Base-by-base conservation (phyloP, 2,888 invertebrate species). In the Calliphora vomitoria region DNA sequence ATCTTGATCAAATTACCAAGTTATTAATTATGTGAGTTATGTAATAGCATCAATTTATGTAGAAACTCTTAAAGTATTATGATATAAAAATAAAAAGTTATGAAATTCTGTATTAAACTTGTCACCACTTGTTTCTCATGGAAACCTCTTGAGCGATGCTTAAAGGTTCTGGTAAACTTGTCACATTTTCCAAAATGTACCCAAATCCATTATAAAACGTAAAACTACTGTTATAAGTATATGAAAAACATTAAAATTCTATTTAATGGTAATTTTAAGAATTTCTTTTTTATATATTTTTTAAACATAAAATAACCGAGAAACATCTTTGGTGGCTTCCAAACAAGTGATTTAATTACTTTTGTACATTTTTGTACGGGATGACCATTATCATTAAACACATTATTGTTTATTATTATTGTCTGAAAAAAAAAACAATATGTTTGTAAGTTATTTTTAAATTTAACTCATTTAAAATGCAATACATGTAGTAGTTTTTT, bases 391-490 rank as follows among this genome's bases (percentile, higher is more conserved):
- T 60, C 55, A 55, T 75, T 74, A 69, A 62, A 83, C 11, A 62
- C n/a, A 25, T 76, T 41, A 76, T 82, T 41, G 41, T 44, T 44
- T 47, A 20, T 35, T 75, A 69, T 62, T 62, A 25, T 18, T 18
- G 2, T 47, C 4, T 10, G 31, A 31, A 13, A 44, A 60, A 44
- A 60, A 18, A 6, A 44, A 35, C 35, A 44, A 44, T 11, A 60
- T 66, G 31, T 74, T n/a, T 58, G 31, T n/a, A 8, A 25, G 20
- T 18, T 15, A 18, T 74, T 44, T 25, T 62, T 50, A 50, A 13
- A 60, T 81, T 72, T 60, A 82, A 20, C 85, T 85, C 69, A 87
- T 85, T 85, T 78, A 47, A 71, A 82, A 87, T 87, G 68, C 87
- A 62, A 79, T 35, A 15, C 87, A 82, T 79, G 82, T 71, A 75